Percentiles rank a stretch among this genome's conserved stretches.
phyloP scores from a whole-genome alignment of 2,113 vertebrate genomes.

The Salvelinus namaycush region DNA sequence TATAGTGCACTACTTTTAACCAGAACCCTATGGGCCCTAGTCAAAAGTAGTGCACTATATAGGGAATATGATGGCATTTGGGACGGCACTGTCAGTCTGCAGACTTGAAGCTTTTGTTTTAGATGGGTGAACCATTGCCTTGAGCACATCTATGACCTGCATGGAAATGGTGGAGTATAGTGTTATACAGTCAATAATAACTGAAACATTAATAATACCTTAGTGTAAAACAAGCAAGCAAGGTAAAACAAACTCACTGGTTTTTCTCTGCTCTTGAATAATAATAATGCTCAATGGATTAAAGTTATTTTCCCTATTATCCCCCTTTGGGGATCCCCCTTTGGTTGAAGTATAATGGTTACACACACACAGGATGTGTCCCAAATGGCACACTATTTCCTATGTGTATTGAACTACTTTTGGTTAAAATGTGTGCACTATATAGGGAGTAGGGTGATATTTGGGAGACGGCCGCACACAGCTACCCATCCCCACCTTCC shows the following conservation, averaged over 20 bases:
- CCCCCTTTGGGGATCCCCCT: slow-evolving; percentile 47
- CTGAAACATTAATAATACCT: slow-evolving; percentile 10
- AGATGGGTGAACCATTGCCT: slow-evolving; percentile 59
- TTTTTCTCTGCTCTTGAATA: slow-evolving; percentile 19
- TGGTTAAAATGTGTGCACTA: too few relatives aligned
- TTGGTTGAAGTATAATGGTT: slow-evolving; percentile 47
- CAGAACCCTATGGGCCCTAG: too few relatives aligned
- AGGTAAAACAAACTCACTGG: not conserved
- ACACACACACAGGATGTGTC: not conserved
- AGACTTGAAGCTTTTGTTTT: slow-evolving; percentile 78
- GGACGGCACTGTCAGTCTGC: slow-evolving; percentile 77
- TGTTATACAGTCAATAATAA: slow-evolving; percentile 24
- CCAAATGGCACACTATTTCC: too few relatives aligned
- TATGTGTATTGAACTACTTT: too few relatives aligned
- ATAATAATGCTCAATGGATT: slow-evolving; percentile 2
- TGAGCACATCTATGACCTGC: slow-evolving; percentile 50
- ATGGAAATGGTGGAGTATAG: slow-evolving; percentile 44
- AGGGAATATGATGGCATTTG: too few relatives aligned
- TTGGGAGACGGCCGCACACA: too few relatives aligned
- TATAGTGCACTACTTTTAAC: too few relatives aligned
- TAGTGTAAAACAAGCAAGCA: slow-evolving; percentile 6
- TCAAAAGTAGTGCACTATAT: too few relatives aligned
- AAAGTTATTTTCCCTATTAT: slow-evolving; percentile 29
- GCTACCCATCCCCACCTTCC: slow-evolving; percentile 24
- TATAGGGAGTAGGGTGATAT: too few relatives aligned